These are phyloP conservation scores for Gymnocypris eckloni DNA, from an alignment of 2,797 vertebrate species.

Conservation along the genomic window DNA sequence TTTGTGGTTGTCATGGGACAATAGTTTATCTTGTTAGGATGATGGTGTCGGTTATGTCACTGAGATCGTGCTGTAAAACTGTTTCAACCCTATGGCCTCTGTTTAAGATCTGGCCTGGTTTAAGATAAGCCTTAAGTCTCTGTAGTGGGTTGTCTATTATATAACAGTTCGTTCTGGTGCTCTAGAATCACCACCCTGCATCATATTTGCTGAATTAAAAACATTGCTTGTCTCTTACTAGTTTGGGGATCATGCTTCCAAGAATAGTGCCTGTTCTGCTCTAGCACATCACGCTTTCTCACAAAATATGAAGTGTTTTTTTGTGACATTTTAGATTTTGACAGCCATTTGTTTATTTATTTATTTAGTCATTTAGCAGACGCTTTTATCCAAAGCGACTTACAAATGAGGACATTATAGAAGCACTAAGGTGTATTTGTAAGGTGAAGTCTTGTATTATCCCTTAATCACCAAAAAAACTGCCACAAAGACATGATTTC, in stretches of 20 bases:
- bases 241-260: neutral
- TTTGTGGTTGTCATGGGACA: slow-evolving; percentile 35
- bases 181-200: neutral
- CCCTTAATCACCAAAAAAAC: neutral
- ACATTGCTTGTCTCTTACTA: neutral
- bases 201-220: neutral
- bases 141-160: slow-evolving; percentile 53
- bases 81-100: slow-evolving; percentile 10
- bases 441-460: neutral
- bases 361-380: too few species aligned
- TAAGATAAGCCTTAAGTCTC: slow-evolving; percentile 18
- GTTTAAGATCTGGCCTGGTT: neutral
- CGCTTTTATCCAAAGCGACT: too few species aligned
- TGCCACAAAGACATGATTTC: too few species aligned
- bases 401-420: too few species aligned
- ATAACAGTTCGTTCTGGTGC: neutral
- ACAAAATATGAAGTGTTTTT: neutral
- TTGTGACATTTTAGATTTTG: neutral
- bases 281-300: neutral
- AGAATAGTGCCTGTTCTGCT: neutral
- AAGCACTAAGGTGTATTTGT: too few species aligned
- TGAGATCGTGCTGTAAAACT: neutral
- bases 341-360: neutral
- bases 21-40: slow-evolving; percentile 42
- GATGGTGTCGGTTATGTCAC: slow-evolving; percentile 21